These are phyloP conservation scores for Aphidius gifuensis DNA, from an alignment of 1,140 invertebrate species.

Conservation along the genomic window DNA sequence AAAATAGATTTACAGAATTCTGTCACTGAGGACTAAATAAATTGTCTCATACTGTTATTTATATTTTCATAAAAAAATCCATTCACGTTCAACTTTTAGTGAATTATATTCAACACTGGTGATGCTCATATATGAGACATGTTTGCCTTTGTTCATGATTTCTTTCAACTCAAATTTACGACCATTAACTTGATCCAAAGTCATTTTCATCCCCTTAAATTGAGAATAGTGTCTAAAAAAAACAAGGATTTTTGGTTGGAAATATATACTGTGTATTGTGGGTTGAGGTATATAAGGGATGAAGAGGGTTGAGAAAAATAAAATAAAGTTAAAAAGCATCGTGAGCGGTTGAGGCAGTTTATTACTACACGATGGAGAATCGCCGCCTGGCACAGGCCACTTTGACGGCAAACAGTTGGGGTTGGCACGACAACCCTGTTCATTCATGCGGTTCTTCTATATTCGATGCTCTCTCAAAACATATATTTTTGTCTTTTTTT, in stretches of 20 bases:
- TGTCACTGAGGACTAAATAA: too few relatives aligned
- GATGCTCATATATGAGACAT: too few relatives aligned
- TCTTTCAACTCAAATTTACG: not conserved
- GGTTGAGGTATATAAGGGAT: not conserved
- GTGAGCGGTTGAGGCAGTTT: constrained; percentile 36
- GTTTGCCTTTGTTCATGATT: too few relatives aligned
- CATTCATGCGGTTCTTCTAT: constrained; percentile 17
- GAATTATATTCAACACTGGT: not conserved
- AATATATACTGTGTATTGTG: not conserved
- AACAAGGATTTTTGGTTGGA: too few relatives aligned
- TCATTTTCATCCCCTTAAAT: not conserved
- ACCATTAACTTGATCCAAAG: not conserved
- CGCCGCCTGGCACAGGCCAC: constrained; percentile 45
- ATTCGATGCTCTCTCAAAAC: constrained; percentile 11
- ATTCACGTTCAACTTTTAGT: too few relatives aligned
- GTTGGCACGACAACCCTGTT: constrained; percentile 39
- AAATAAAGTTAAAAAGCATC: constrained; percentile 41
- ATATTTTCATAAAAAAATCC: too few relatives aligned
- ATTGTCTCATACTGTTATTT: too few relatives aligned
- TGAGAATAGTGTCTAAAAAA: too few relatives aligned
- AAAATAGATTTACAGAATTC: too few relatives aligned
- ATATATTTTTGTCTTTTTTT: not conserved
- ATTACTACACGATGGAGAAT: constrained; percentile 39
- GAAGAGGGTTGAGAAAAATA: not conserved
- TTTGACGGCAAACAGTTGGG: constrained; percentile 44